Evolutionary conservation across 2,888 invertebrate genomes (phyloP), one percentile per base, ranked within the genome.

Genomic region (Colostygia pectinataria): DNA sequence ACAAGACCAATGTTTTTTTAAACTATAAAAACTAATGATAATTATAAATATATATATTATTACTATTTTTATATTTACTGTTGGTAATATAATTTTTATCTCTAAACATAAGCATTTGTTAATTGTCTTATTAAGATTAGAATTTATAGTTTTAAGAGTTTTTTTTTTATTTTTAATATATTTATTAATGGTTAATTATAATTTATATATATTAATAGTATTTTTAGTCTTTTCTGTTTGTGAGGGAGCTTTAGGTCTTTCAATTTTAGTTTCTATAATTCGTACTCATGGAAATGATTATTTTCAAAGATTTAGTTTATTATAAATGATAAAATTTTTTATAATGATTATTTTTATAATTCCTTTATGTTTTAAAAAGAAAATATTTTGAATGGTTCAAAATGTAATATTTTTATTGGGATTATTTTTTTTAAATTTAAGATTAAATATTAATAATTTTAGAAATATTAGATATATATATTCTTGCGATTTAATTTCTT

Each of bases 1-100:
- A 93, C 92, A 93, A 93, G 91, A 93, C 90, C 92, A 92, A 91
- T 90, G 84, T 93, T 93, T 92, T 92, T 64, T 91, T 92, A 92
- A 92, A 93, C 90, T 93, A 92, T 92, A 91, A 92, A 92, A 91
- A 71, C 70, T 67, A 57, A 52, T 92, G 87, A 81, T 87, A 82
- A 78, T 82, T 64, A 62, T 68, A 55, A 64, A 83, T 74, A 81
- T 84, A 64, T 77, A 65, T 71, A 53, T 85, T 56, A 63, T 90
- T 63, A 71, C 80, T 74, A 74, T 86, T 72, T 61, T 88, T 78
- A 86, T 91, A 70, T 86, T 82, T 90, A 66, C 91, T 72, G 52
- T 85, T 47, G 91, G 91, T 0, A 76, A 89, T 76, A 73, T 91
- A 65, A 82, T 84, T 77, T 92, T 91, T 91, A 74, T 86, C 71